These are phyloP conservation scores for Ellobium chinense DNA, from an alignment of 2,888 invertebrate species.

Conservation along the genomic window DNA sequence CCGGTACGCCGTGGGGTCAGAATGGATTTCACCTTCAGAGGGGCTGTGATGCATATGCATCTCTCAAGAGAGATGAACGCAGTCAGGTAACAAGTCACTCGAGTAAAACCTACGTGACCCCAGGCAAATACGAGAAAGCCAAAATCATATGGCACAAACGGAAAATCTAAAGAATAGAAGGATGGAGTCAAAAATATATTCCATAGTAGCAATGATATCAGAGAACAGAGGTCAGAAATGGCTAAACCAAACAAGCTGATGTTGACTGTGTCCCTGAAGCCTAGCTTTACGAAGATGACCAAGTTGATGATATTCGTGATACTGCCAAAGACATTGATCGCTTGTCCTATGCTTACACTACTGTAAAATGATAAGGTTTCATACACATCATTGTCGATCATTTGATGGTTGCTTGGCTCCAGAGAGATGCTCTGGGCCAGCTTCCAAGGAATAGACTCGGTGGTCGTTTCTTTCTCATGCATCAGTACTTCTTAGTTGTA, in stretches of 20 bases:
- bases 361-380: too few relatives aligned
- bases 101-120: background rate
- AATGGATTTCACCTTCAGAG: background rate
- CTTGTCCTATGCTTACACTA: too few relatives aligned
- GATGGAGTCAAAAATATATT: background rate
- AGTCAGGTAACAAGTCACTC: background rate
- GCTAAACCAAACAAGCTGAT: background rate
- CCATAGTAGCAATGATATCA: background rate
- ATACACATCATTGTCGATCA: too few relatives aligned
- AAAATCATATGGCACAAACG: background rate
- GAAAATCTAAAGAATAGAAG: background rate
- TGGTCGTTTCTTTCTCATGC: too few relatives aligned
- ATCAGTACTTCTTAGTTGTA: too few relatives aligned
- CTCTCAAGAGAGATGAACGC: background rate
- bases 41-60: background rate
- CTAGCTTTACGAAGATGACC: background rate
- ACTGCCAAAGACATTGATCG: too few relatives aligned
- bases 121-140: background rate
- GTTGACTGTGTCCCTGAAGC: background rate
- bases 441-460: too few relatives aligned
- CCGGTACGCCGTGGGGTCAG: background rate
- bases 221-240: background rate
- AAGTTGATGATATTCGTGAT: background rate
- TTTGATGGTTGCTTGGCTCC: too few relatives aligned
- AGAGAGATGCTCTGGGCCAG: too few relatives aligned